Percentiles rank a stretch among this genome's conserved stretches.
These are phyloP conservation scores for Anarsia innoxiella DNA, from an alignment of 2,888 invertebrate genomes.

Conservation along the genomic window DNA sequence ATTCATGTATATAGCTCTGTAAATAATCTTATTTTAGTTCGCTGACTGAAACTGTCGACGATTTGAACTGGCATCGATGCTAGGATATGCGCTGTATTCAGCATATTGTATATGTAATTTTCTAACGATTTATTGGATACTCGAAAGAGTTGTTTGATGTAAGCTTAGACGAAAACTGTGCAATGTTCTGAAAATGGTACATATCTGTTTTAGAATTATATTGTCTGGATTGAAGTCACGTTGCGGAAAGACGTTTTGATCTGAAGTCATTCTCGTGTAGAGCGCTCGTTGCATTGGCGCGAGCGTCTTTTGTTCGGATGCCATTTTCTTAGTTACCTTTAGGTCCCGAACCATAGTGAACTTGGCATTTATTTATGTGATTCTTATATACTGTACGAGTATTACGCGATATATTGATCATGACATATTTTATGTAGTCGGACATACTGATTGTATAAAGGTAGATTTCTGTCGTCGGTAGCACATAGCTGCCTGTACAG, in stretches of 20 bases:
- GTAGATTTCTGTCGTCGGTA: slow-evolving; percentile 45
- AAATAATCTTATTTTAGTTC: slow-evolving; percentile 54
- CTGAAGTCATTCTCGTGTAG: slow-evolving; percentile 31
- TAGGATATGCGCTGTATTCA: slow-evolving; percentile 37
- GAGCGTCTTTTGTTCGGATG: slow-evolving; percentile 58
- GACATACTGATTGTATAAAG: slow-evolving; percentile 53
- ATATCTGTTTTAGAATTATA: slow-evolving; percentile 51
- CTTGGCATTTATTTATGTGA: slow-evolving; percentile 73
- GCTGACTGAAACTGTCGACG: slow-evolving; percentile 34
- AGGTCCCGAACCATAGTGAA: slow-evolving; percentile 67
- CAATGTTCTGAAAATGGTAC: slow-evolving; percentile 54
- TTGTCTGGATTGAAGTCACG: slow-evolving; percentile 31
- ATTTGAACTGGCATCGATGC: slow-evolving; percentile 21
- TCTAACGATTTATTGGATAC: slow-evolving; percentile 18
- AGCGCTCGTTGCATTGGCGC: slow-evolving; percentile 26
- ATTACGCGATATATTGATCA: slow-evolving; percentile 61
- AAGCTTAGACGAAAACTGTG: slow-evolving; percentile 28
- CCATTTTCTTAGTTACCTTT: slow-evolving; percentile 72
- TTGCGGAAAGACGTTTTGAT: slow-evolving; percentile 32
- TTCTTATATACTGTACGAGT: slow-evolving; percentile 62
- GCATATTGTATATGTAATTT: slow-evolving; percentile 33
- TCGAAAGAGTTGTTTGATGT: slow-evolving; percentile 12
- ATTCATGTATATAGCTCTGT: slow-evolving; percentile 64
- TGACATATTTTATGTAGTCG: slow-evolving; percentile 65
- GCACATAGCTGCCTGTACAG: slow-evolving; percentile 51